Evolutionary conservation across 2,113 vertebrate species (phyloP).

Genomic region (Eurypyga helias): DNA sequence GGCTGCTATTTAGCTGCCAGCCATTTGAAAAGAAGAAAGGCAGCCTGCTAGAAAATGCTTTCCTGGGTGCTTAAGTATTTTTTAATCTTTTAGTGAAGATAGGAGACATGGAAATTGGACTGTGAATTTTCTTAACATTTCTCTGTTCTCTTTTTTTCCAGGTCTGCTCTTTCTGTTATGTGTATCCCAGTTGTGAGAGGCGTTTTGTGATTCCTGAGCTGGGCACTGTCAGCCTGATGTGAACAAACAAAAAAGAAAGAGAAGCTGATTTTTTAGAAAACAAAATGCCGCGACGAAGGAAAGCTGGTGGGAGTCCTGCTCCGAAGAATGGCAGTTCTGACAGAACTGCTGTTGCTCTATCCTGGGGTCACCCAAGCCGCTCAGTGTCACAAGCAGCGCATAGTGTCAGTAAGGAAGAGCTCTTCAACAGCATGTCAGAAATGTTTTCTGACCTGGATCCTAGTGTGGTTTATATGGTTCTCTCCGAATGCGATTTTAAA

Average conservation of each 20-base stretch:
- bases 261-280: slow-evolving; percentile 52
- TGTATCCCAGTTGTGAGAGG: neutral
- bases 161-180: slow-evolving; percentile 44
- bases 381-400: slow-evolving; percentile 11
- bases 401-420: slow-evolving; percentile 77
- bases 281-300: slow-evolving; percentile 92
- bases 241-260: slow-evolving; percentile 43
- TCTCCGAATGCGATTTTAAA: slow-evolving; percentile 96
- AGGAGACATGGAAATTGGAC: neutral
- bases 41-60: slow-evolving; percentile 12
- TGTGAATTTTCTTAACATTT: slow-evolving; percentile 27
- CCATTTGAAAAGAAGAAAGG: neutral
- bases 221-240: slow-evolving; percentile 44
- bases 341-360: slow-evolving; percentile 37
- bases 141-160: slow-evolving; percentile 62
- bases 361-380: slow-evolving; percentile 7
- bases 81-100: neutral
- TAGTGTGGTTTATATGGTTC: slow-evolving; percentile 91
- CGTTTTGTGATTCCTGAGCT: slow-evolving; percentile 62
- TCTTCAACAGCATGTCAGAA: slow-evolving; percentile 87
- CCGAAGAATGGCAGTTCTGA: slow-evolving; percentile 63
- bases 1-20: neutral
- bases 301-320: slow-evolving; percentile 81
- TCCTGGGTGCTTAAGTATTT: neutral
- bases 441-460: slow-evolving; percentile 95